phyloP scores from a whole-genome alignment of 2,113 vertebrate species.

The Rhynchopsitta pachyrhyncha region DNA sequence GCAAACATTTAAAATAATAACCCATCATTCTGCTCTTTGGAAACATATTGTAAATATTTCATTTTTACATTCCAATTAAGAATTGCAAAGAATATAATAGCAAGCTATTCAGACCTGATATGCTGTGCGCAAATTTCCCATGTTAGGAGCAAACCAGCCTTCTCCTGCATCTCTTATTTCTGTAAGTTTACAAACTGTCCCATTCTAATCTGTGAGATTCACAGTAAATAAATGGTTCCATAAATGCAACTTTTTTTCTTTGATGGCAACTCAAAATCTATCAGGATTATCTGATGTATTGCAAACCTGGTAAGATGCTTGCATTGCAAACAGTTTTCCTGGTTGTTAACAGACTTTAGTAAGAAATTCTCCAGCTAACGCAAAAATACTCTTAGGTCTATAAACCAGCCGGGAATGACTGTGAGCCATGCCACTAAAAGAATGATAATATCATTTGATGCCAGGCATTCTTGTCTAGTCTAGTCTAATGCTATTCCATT shows the following conservation, averaged over 20 bases:
- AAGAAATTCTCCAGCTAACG: background rate
- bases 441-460: background rate
- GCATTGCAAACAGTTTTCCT: background rate
- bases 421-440: background rate
- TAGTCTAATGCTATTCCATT: background rate
- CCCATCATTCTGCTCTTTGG: background rate
- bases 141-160: background rate
- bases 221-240: background rate
- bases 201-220: background rate
- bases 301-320: background rate
- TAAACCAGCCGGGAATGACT: background rate
- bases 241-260: background rate
- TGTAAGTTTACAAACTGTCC: background rate
- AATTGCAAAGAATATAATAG: background rate
- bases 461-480: background rate
- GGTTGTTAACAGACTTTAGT: background rate
- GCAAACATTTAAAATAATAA: background rate
- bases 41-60: background rate
- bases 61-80: background rate
- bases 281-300: background rate
- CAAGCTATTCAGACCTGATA: background rate
- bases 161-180: background rate
- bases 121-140: background rate
- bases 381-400: background rate
- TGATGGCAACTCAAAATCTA: background rate